Conservation (phyloP, 2,888 invertebrate species). For the Cryptus viduatorius region DNA sequence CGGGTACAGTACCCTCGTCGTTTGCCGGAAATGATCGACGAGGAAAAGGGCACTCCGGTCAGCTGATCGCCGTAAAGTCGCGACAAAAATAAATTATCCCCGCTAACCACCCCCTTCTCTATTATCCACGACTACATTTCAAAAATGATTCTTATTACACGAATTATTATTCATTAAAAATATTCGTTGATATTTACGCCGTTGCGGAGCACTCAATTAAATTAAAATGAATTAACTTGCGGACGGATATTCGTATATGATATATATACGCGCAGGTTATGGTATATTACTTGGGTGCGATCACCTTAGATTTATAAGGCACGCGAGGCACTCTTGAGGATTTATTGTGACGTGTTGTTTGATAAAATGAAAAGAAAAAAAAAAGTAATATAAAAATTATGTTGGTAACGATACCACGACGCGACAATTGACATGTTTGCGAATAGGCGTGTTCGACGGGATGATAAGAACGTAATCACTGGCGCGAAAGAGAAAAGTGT, state of each 20-base stretch:
- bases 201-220: constrained; percentile 65
- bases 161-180: constrained; percentile 50
- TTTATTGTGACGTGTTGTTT: constrained; percentile 53
- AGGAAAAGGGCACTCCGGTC: constrained; percentile 47
- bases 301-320: constrained; percentile 51
- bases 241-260: constrained; percentile 37
- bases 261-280: constrained; percentile 24
- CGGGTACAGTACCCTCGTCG: neutral
- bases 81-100: constrained; percentile 29
- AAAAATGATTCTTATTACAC: no score
- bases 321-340: constrained; percentile 54
- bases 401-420: neutral
- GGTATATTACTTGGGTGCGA: constrained; percentile 55
- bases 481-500: no score
- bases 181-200: constrained; percentile 19
- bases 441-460: neutral
- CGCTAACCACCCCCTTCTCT: neutral
- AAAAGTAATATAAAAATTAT: constrained; percentile 1
- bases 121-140: no score
- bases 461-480: neutral
- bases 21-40: constrained; percentile 55
- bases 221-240: constrained; percentile 61
- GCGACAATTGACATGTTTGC: constrained; percentile 4
- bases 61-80: constrained; percentile 50
- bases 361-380: constrained; percentile 30